Conservation (phyloP, 2,113 vertebrate species). For the Melierax canorus region DNA sequence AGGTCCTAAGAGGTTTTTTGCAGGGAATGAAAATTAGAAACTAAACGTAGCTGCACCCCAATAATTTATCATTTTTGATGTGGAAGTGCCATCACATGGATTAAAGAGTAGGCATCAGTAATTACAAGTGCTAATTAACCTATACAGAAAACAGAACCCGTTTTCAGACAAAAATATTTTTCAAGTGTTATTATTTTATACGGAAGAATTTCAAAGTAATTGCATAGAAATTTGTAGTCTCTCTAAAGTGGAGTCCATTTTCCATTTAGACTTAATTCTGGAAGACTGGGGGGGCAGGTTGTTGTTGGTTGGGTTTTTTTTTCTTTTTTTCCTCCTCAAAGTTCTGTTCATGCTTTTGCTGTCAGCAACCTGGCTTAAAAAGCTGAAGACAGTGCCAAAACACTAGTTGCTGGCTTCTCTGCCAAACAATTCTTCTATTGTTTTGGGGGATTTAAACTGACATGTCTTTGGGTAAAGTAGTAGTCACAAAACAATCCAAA, state of each 20-base stretch:
- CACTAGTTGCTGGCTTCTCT: neutral
- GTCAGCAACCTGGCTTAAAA: constrained; percentile 28
- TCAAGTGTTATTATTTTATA: neutral
- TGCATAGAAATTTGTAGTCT: neutral
- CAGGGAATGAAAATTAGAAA: neutral
- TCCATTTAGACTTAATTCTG: neutral
- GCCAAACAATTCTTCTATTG: constrained; percentile 36
- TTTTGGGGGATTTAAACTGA: constrained; percentile 22
- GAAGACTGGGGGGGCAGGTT: too few species aligned
- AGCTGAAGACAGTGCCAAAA: constrained; percentile 3
- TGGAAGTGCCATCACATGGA: neutral
- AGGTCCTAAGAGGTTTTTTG: neutral
- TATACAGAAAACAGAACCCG: neutral
- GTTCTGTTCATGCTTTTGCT: neutral
- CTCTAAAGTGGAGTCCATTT: neutral
- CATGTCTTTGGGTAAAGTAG: neutral
- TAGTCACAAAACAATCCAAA: neutral
- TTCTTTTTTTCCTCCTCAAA: accelerated
- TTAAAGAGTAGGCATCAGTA: neutral
- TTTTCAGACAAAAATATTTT: neutral
- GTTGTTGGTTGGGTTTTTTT: neutral
- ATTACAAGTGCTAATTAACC: neutral
- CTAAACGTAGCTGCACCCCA: neutral
- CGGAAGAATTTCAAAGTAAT: neutral
- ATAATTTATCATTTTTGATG: neutral